phyloP scores from a whole-genome alignment of 1,140 invertebrate genomes.

The Platyscapa corneri region DNA sequence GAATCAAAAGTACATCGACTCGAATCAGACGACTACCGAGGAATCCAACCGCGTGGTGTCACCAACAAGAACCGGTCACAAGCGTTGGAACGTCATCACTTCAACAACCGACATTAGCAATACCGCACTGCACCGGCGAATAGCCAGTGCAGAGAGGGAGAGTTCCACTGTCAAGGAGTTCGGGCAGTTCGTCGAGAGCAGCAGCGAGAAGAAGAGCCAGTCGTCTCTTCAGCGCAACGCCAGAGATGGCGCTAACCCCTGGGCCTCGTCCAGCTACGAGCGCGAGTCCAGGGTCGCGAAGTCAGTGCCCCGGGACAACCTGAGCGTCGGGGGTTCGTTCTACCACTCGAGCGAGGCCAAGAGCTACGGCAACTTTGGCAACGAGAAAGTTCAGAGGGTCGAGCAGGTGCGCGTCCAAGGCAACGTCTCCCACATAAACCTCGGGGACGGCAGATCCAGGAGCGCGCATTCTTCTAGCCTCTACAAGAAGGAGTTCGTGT shows the following conservation, averaged over 20 bases:
- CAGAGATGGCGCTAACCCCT: constrained; percentile 68
- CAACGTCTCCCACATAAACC: constrained; percentile 82
- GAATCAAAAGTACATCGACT: constrained; percentile 58
- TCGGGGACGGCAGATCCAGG: constrained; percentile 77
- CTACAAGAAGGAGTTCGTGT: constrained; percentile 85
- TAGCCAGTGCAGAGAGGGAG: constrained; percentile 39
- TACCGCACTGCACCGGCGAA: constrained; percentile 83
- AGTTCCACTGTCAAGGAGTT: not conserved
- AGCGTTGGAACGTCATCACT: constrained; percentile 83
- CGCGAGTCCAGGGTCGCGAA: constrained; percentile 74
- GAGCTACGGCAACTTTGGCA: constrained; percentile 29
- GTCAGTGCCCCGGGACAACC: constrained; percentile 76
- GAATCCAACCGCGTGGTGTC: constrained; percentile 56
- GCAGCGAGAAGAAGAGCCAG: constrained; percentile 78
- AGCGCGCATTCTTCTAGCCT: constrained; percentile 75
- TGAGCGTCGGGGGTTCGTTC: constrained; percentile 81
- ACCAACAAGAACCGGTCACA: constrained; percentile 73
- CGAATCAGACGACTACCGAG: constrained; percentile 50
- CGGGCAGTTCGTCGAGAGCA: constrained; percentile 76
- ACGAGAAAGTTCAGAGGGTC: constrained; percentile 29
- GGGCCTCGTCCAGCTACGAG: constrained; percentile 72
- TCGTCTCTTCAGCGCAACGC: constrained; percentile 63
- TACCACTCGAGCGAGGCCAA: constrained; percentile 43
- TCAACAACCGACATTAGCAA: constrained; percentile 82
- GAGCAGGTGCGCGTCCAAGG: constrained; percentile 77